Percentiles rank a stretch among this genome's conserved stretches.
These are phyloP conservation scores for Peribatodes rhomboidaria DNA, from an alignment of 2,888 invertebrate species.

Conservation along the genomic window DNA sequence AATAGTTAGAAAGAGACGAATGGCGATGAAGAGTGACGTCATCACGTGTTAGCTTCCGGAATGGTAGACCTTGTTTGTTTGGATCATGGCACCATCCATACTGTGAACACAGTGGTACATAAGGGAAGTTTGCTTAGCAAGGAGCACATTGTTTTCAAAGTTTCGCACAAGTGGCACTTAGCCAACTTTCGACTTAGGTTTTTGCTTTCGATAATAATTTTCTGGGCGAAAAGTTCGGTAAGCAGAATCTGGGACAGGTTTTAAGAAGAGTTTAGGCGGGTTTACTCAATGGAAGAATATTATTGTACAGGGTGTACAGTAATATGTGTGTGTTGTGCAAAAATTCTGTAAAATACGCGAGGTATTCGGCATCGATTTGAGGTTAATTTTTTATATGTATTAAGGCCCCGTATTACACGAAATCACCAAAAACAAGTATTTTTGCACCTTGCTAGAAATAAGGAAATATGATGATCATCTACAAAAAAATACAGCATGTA, in stretches of 20 bases:
- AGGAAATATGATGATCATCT: too few species aligned
- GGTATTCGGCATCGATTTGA: background rate
- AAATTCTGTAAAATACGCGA: too few species aligned
- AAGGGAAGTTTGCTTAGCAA: slow-evolving; percentile 43
- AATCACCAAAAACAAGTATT: too few species aligned
- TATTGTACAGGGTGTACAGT: too few species aligned
- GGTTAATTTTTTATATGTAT: background rate
- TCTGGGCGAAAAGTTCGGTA: slow-evolving; percentile 32
- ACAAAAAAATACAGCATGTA: too few species aligned
- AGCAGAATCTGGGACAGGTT: slow-evolving; percentile 35
- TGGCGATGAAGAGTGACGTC: too few species aligned
- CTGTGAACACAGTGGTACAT: slow-evolving; percentile 5
- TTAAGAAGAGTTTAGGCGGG: slow-evolving; percentile 11
- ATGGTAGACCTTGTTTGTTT: too few species aligned
- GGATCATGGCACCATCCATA: slow-evolving; percentile 11
- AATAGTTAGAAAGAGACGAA: too few species aligned
- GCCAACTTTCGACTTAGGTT: slow-evolving; percentile 54
- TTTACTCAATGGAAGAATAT: background rate
- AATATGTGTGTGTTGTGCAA: too few species aligned
- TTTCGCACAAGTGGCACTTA: slow-evolving; percentile 56
- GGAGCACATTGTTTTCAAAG: slow-evolving; percentile 60
- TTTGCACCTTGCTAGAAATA: too few species aligned
- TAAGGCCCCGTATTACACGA: too few species aligned
- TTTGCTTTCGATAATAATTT: slow-evolving; percentile 51
- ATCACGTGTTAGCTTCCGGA: too few species aligned